Percentiles rank a stretch among this genome's conserved stretches.
phyloP scores from a whole-genome alignment of 2,113 vertebrate species.

The Salvelinus fontinalis region DNA sequence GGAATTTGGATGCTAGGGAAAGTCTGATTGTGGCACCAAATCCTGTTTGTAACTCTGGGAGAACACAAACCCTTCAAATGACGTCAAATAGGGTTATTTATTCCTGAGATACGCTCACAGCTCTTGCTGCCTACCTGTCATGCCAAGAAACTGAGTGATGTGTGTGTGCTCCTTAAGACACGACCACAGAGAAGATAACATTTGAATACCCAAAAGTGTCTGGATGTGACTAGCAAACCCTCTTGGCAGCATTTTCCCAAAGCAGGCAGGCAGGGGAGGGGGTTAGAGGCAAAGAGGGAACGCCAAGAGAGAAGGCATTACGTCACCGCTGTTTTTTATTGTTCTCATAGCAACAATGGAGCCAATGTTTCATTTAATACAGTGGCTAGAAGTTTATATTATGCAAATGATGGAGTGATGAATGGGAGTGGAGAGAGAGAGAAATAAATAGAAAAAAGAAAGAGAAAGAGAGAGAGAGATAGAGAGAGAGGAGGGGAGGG shows the following conservation, averaged over 20 bases:
- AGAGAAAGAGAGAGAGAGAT: conserved; percentile 11
- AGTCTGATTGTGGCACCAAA: too few relatives aligned
- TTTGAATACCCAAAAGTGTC: neutral
- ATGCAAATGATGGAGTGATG: conserved; percentile 36
- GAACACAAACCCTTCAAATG: neutral
- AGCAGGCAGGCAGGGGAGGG: conserved; percentile 18
- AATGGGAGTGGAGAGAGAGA: neutral
- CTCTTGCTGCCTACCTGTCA: neutral
- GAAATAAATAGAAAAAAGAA: neutral
- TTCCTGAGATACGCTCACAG: neutral
- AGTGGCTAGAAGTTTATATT: conserved; percentile 35
- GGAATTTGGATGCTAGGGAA: too few relatives aligned
- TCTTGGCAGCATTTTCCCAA: neutral
- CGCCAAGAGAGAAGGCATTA: conserved; percentile 17
- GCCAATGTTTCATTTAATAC: conserved; percentile 52
- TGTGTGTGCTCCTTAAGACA: neutral
- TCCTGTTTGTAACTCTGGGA: too few relatives aligned
- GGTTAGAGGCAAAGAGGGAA: conserved; percentile 12
- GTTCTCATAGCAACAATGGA: conserved; percentile 50
- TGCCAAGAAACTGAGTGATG: neutral
- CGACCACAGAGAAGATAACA: neutral
- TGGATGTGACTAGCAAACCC: conserved; percentile 10
- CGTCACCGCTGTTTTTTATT: conserved; percentile 34
- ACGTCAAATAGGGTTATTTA: neutral
- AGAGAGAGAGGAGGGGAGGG: neutral